A percentile compares a stretch with the other conserved stretches of the same genome.
Evolutionary conservation across 2,113 vertebrate species (phyloP).

Genomic region (Herpailurus yagouaroundi): DNA sequence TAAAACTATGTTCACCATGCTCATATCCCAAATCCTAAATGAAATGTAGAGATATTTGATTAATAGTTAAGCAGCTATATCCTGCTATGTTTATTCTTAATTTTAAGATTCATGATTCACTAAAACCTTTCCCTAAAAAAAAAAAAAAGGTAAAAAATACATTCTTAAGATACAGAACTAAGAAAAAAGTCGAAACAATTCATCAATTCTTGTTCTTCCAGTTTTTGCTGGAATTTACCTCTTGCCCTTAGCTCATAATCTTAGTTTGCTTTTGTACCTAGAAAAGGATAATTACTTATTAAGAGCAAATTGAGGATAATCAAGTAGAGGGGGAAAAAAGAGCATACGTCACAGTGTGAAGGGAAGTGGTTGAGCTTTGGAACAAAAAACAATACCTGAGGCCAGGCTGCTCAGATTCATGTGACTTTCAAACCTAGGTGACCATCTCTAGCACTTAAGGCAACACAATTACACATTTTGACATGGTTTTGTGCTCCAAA

Average conservation of each 20-base stretch:
- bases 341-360: background rate
- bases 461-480: background rate
- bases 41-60: background rate
- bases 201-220: background rate
- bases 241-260: constrained; percentile 45
- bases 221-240: constrained; percentile 59
- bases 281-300: constrained; percentile 62
- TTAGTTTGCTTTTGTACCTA: constrained; percentile 64
- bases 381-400: background rate
- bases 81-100: constrained; percentile 39
- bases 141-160: background rate
- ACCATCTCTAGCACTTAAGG: background rate
- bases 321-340: background rate
- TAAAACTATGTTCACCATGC: background rate
- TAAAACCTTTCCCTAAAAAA: background rate
- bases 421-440: background rate
- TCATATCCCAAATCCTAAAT: background rate
- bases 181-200: background rate
- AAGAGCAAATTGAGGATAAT: constrained; percentile 53
- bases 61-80: background rate
- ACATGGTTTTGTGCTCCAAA: background rate
- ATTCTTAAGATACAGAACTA: background rate
- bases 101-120: background rate
- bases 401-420: background rate
- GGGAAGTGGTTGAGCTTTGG: background rate